Conservation (phyloP, 2,888 invertebrate genomes). For the Rhodophaea formosa region DNA sequence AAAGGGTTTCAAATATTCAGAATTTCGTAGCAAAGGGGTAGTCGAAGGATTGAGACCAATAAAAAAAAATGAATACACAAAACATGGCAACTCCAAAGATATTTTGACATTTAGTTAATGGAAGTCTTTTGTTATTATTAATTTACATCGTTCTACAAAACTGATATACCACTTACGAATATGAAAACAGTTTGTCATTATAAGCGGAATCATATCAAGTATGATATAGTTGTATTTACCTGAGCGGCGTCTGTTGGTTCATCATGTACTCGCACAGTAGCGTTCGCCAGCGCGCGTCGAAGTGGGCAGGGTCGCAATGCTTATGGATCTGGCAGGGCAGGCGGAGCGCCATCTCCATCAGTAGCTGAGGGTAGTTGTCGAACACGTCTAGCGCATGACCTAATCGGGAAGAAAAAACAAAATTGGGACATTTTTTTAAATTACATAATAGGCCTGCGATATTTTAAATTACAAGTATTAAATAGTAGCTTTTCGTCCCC, state of each 20-base stretch:
- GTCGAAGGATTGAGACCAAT: not conserved
- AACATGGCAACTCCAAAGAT: no score
- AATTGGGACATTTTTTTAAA: not conserved
- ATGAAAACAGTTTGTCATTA: not conserved
- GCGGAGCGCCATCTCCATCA: slow-evolving; percentile 96
- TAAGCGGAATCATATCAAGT: not conserved
- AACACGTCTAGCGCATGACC: slow-evolving; percentile 95
- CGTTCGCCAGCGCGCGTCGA: slow-evolving; percentile 87
- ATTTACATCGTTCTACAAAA: no score
- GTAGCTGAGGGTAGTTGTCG: slow-evolving; percentile 94
- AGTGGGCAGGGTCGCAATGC: slow-evolving; percentile 83
- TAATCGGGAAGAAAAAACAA: slow-evolving; percentile 30
- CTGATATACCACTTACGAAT: no score
- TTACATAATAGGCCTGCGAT: no score
- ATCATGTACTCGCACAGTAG: slow-evolving; percentile 97
- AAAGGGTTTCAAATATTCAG: not conserved
- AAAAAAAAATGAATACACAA: no score
- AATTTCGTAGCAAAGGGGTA: not conserved
- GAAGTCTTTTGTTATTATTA: no score
- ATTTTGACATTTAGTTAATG: no score
- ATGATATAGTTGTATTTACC: slow-evolving; percentile 41
- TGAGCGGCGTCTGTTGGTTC: slow-evolving; percentile 94
- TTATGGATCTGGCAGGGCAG: slow-evolving; percentile 96
- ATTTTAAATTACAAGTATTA: no score
- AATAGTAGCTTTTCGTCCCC: no score